Conservation (phyloP, 1,140 invertebrate genomes). For the Centruroides vittatus region DNA sequence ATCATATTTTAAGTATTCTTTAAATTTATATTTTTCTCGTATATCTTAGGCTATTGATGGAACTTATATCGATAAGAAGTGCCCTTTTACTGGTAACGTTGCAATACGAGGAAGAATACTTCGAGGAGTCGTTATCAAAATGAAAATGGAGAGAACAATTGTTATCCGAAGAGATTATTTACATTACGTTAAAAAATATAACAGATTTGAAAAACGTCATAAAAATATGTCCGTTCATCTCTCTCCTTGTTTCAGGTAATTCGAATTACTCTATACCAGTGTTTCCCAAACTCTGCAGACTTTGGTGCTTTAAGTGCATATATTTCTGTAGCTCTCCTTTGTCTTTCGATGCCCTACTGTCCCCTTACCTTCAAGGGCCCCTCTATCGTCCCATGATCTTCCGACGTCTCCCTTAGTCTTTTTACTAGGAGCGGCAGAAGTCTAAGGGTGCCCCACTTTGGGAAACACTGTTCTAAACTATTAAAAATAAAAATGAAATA, state of each 20-base stretch:
- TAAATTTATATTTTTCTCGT: too few relatives aligned
- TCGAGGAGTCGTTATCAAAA: slow-evolving; percentile 89
- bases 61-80: slow-evolving; percentile 99
- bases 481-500: not conserved
- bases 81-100: slow-evolving; percentile 97
- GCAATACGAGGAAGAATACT: slow-evolving; percentile 94
- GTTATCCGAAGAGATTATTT: slow-evolving; percentile 96
- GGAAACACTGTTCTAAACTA: not conserved
- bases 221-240: slow-evolving; percentile 97
- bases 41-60: slow-evolving; percentile 67
- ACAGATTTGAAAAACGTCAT: slow-evolving; percentile 96
- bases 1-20: too few relatives aligned
- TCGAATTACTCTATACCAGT: too few relatives aligned
- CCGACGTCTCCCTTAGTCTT: too few relatives aligned
- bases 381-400: too few relatives aligned
- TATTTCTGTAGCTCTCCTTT: too few relatives aligned
- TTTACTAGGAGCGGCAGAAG: too few relatives aligned
- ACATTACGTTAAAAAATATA: slow-evolving; percentile 96
- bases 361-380: too few relatives aligned
- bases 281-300: too few relatives aligned
- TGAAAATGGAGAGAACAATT: slow-evolving; percentile 98
- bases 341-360: too few relatives aligned
- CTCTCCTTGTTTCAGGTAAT: slow-evolving; percentile 90
- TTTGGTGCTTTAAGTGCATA: too few relatives aligned
- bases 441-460: too few relatives aligned